A percentile compares a stretch with the other conserved stretches of the same genome.
Evolutionary conservation across 2,113 vertebrate species (phyloP).

Genomic region (Condylura cristata): DNA sequence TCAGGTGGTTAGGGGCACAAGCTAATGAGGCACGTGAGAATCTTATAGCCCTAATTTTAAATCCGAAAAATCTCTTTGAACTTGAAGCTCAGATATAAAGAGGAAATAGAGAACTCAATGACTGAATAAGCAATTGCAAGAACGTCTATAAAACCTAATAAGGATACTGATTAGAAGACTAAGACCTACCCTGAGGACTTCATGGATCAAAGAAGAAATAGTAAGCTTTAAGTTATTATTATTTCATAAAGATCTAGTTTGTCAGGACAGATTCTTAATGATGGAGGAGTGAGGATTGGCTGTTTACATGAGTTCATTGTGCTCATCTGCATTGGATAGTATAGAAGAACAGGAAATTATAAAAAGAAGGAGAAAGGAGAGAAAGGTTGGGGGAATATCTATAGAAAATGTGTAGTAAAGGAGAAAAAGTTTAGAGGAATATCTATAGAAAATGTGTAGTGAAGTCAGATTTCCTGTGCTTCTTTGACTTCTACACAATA

Average conservation of each 20-base stretch:
- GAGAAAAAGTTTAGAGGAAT: not conserved
- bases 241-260: not conserved
- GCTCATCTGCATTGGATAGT: not conserved
- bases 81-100: not conserved
- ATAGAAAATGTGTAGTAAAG: not conserved
- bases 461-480: not conserved
- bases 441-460: not conserved
- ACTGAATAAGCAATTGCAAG: not conserved
- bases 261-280: not conserved
- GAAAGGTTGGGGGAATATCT: not conserved
- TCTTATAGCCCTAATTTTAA: not conserved
- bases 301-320: not conserved
- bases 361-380: not conserved
- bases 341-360: not conserved
- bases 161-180: not conserved
- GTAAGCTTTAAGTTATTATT: not conserved
- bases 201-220: not conserved
- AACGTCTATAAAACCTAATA: not conserved
- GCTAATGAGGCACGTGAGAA: not conserved
- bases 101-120: not conserved
- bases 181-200: not conserved
- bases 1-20: accelerated
- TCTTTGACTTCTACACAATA: not conserved
- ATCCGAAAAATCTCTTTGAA: not conserved
- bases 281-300: too few relatives aligned